These are phyloP conservation scores for Prunella strophiata DNA, from an alignment of 2,797 vertebrate genomes.

Conservation along the genomic window DNA sequence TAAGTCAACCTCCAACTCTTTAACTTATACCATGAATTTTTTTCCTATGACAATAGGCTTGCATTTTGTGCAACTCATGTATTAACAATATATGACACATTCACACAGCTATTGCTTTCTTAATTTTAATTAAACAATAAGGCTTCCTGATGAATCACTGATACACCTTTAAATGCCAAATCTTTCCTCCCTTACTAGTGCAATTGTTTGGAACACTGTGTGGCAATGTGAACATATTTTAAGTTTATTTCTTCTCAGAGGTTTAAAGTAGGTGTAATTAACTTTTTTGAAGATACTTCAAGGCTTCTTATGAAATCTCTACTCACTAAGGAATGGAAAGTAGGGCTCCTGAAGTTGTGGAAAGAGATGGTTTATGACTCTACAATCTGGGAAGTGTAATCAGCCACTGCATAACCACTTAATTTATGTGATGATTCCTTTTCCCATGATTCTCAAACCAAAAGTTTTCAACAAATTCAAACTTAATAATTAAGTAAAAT, in stretches of 20 bases:
- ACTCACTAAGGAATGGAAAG: neutral
- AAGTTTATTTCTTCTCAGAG: neutral
- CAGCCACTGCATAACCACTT: neutral
- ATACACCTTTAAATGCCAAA: neutral
- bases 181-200: neutral
- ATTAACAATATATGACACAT: neutral
- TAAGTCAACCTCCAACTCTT: neutral
- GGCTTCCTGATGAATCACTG: neutral
- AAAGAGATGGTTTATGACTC: neutral
- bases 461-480: neutral
- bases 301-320: neutral
- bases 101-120: neutral
- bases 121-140: neutral
- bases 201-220: neutral
- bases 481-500: neutral
- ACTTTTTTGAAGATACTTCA: neutral
- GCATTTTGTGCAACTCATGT: neutral
- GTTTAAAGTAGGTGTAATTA: neutral
- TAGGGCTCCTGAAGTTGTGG: neutral
- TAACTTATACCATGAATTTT: rapidly evolving
- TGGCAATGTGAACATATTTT: neutral
- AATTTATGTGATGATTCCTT: neutral
- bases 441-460: neutral
- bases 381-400: neutral
- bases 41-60: neutral